Conservation (phyloP, 92 coral and sea anemone genomes). For the Montipora capitata region DNA sequence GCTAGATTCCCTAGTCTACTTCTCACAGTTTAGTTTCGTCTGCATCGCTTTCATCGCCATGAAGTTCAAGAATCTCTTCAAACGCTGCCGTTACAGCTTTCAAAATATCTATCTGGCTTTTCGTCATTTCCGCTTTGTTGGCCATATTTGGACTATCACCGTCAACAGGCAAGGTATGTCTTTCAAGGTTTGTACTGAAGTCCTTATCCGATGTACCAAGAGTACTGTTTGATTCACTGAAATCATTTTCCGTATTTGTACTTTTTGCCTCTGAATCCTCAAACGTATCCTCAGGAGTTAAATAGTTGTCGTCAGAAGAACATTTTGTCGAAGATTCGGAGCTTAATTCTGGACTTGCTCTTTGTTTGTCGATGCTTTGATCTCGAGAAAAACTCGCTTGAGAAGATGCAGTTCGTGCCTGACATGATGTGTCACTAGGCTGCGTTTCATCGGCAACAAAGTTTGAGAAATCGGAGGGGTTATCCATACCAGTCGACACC, state of each 20-base stretch:
- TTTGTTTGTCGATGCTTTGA: background rate
- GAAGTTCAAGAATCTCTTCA: slow-evolving; percentile 79
- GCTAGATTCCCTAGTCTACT: background rate
- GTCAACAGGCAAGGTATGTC: background rate
- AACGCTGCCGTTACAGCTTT: slow-evolving; percentile 91
- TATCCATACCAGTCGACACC: background rate
- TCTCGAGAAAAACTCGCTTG: background rate
- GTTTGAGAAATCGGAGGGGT: background rate
- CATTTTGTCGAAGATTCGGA: background rate
- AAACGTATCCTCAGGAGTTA: slow-evolving; percentile 13
- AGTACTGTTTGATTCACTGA: background rate
- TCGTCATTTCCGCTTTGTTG: slow-evolving; percentile 59
- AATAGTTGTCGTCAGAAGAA: slow-evolving; percentile 21
- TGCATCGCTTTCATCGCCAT: slow-evolving; percentile 66
- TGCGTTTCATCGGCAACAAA: background rate
- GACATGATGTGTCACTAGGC: background rate
- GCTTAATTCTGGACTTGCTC: slow-evolving; percentile 3
- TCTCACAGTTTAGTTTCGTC: slow-evolving; percentile 82
- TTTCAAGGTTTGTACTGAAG: background rate
- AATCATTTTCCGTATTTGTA: background rate
- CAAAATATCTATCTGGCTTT: slow-evolving; percentile 83
- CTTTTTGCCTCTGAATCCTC: background rate
- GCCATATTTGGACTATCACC: background rate
- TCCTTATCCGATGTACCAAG: background rate
- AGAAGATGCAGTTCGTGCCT: background rate